Evolutionary conservation across 2,888 invertebrate species (phyloP).

Genomic region (Tinea pellionella): DNA sequence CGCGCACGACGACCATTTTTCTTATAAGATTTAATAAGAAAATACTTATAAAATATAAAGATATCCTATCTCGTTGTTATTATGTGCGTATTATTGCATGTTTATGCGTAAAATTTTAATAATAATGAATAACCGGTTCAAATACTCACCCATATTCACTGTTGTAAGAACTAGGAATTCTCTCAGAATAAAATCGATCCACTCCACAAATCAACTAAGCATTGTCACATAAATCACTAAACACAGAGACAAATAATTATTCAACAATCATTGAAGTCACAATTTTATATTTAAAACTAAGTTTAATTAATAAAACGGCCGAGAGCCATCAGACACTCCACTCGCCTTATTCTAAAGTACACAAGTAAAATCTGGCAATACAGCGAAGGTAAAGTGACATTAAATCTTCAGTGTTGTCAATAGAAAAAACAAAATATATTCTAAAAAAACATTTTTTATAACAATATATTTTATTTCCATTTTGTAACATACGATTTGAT

Average conservation of each 20-base stretch:
- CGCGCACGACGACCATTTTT: slow-evolving; percentile 18
- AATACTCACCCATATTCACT: slow-evolving; percentile 53
- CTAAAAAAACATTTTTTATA: no score
- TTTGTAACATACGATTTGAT: no score
- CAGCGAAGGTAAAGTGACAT: not conserved
- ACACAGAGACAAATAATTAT: slow-evolving; percentile 26
- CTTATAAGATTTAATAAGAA: slow-evolving; percentile 24
- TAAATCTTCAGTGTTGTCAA: not conserved
- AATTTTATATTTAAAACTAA: not conserved
- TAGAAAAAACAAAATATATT: not conserved
- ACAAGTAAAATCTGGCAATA: not conserved
- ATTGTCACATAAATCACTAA: slow-evolving; percentile 40
- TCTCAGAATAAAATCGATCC: slow-evolving; percentile 25
- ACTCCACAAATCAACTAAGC: slow-evolving; percentile 29
- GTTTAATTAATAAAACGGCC: not conserved
- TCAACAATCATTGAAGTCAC: not conserved
- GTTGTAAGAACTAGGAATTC: slow-evolving; percentile 25
- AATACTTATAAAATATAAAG: not conserved
- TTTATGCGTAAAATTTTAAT: not conserved
- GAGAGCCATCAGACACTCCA: not conserved
- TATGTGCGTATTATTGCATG: not conserved
- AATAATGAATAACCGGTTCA: slow-evolving; percentile 28
- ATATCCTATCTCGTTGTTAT: not conserved
- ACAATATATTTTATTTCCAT: no score
- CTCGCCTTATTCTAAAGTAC: not conserved